Evolutionary conservation across 2,113 vertebrate species (phyloP).

Genomic region (Pelecanus crispus): DNA sequence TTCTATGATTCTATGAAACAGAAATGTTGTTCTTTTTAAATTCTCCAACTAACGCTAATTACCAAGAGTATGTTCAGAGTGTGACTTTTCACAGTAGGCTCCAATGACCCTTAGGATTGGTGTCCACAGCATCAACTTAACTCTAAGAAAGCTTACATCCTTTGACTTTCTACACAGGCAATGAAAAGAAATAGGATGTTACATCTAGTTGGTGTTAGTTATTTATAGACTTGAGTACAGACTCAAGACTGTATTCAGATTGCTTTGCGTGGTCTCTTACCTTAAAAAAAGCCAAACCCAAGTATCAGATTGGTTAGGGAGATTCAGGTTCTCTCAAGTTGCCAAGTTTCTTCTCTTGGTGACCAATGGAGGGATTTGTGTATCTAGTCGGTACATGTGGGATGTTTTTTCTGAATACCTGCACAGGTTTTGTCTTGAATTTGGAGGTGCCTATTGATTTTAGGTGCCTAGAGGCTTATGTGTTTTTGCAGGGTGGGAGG

Average conservation of each 20-base stretch:
- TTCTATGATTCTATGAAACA: neutral
- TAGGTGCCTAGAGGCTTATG: neutral
- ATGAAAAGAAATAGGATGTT: neutral
- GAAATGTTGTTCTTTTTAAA: neutral
- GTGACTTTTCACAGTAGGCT: neutral
- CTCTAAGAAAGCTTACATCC: neutral
- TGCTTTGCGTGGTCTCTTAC: neutral
- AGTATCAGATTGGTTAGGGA: neutral
- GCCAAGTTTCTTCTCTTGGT: neutral
- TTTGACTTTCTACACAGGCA: neutral
- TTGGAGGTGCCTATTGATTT: neutral
- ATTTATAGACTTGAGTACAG: neutral
- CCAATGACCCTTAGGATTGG: neutral
- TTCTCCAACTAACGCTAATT: neutral
- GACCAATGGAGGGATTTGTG: neutral
- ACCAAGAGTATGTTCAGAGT: neutral
- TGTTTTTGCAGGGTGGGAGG: neutral
- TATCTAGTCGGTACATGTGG: rapidly evolving
- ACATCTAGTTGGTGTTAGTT: neutral
- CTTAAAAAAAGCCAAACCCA: neutral
- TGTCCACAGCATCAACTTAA: neutral
- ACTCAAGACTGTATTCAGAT: neutral
- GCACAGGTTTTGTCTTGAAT: neutral
- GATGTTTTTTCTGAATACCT: neutral
- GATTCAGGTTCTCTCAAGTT: neutral